These are phyloP conservation scores for Pituophis catenifer DNA, from an alignment of 2,113 vertebrate species.

Conservation along the genomic window DNA sequence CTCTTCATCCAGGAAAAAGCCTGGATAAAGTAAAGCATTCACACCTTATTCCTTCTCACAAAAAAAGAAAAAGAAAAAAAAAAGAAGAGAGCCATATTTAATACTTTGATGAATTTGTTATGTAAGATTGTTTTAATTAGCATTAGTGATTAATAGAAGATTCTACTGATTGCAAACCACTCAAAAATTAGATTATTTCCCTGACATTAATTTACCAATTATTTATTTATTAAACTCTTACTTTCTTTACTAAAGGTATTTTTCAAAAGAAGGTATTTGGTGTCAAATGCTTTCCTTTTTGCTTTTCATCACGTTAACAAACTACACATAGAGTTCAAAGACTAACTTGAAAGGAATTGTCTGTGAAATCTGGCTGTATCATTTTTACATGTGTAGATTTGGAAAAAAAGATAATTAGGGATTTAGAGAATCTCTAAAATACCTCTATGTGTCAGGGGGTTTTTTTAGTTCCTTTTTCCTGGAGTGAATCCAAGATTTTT, in stretches of 20 bases:
- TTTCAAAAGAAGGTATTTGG: background rate
- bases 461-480: background rate
- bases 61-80: background rate
- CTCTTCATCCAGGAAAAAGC: background rate
- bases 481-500: background rate
- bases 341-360: constrained; percentile 5
- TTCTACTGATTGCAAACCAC: constrained; percentile 13
- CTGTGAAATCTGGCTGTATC: background rate
- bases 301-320: background rate
- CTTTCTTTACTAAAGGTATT: background rate
- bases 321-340: background rate
- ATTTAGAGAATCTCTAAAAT: constrained; percentile 5
- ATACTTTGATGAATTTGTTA: background rate
- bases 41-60: too few relatives aligned
- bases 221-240: background rate
- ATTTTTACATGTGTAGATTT: background rate
- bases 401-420: background rate
- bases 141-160: background rate
- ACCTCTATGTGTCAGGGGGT: background rate
- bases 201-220: constrained; percentile 11
- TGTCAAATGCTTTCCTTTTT: background rate
- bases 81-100: background rate
- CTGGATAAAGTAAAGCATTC: background rate
- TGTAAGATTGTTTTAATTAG: background rate
- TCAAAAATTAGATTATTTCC: background rate